Conservation (phyloP, 2,113 vertebrate species). For the Alaudala cheleensis region DNA sequence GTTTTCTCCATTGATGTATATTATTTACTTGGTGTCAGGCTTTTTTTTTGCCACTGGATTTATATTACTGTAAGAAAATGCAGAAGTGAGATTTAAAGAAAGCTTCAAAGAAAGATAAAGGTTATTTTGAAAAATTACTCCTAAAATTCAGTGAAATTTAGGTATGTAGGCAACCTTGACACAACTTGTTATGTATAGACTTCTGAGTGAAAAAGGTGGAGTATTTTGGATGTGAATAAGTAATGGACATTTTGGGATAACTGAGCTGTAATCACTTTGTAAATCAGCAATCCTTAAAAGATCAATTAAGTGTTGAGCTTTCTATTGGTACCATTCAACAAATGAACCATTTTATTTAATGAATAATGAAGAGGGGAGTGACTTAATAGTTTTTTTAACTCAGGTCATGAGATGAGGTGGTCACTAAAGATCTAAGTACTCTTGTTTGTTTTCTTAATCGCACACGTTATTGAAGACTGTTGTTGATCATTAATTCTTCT, state of each 20-base stretch:
- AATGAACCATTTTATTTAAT: not conserved
- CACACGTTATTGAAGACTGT: not conserved
- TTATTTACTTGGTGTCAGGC: not conserved
- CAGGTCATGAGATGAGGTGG: fast-evolving
- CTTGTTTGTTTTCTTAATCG: not conserved
- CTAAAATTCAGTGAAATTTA: not conserved
- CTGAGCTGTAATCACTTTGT: not conserved
- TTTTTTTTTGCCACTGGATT: not conserved
- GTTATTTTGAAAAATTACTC: not conserved
- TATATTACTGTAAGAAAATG: not conserved
- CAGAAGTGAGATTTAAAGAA: not conserved
- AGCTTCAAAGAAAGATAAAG: not conserved
- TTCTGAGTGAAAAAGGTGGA: not conserved
- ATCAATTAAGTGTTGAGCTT: not conserved
- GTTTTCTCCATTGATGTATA: not conserved
- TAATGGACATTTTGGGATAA: not conserved
- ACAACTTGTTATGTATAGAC: not conserved
- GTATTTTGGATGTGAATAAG: not conserved
- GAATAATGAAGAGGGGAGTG: not conserved
- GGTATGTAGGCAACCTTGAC: not conserved
- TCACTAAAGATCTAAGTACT: not conserved
- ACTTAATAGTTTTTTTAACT: not conserved
- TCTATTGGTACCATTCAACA: not conserved
- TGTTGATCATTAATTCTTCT: not conserved
- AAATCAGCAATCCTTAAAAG: not conserved